Percentiles rank a stretch among this genome's conserved stretches.
phyloP scores from a whole-genome alignment of 1,140 invertebrate genomes.

The Cryptotermes secundus region DNA sequence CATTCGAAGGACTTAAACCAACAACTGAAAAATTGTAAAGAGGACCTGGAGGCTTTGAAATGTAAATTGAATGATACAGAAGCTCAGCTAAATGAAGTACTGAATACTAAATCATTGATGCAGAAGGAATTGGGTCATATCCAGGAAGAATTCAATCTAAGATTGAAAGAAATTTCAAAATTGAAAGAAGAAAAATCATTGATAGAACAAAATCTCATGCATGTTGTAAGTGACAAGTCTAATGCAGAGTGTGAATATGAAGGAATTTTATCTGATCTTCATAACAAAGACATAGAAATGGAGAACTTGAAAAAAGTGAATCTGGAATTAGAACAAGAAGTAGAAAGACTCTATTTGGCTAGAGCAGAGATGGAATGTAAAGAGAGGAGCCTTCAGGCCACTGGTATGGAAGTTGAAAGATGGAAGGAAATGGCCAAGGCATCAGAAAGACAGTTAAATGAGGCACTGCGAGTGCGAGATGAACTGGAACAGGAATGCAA shows the following conservation, averaged over 20 bases:
- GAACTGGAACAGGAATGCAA: conserved; percentile 30
- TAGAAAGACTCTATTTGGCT: neutral
- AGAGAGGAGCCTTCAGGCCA: neutral
- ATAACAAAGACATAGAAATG: neutral
- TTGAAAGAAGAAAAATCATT: neutral
- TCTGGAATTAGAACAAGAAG: neutral
- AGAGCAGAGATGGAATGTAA: neutral
- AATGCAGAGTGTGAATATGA: neutral
- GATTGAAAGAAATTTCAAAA: neutral
- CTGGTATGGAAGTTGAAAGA: neutral
- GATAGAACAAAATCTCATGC: neutral
- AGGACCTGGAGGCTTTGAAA: neutral
- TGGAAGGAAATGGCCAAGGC: conserved; percentile 22
- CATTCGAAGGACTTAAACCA: neutral
- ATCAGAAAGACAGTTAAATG: conserved; percentile 8
- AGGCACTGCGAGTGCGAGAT: neutral
- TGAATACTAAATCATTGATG: neutral
- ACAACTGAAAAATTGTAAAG: neutral
- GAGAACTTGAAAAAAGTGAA: neutral
- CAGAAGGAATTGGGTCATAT: neutral
- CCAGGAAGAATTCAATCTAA: neutral
- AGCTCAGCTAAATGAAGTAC: neutral
- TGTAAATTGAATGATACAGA: neutral
- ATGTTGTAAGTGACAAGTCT: neutral
- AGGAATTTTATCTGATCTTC: neutral